phyloP scores from a whole-genome alignment of 2,113 vertebrate species.

The Tetrao urogallus region DNA sequence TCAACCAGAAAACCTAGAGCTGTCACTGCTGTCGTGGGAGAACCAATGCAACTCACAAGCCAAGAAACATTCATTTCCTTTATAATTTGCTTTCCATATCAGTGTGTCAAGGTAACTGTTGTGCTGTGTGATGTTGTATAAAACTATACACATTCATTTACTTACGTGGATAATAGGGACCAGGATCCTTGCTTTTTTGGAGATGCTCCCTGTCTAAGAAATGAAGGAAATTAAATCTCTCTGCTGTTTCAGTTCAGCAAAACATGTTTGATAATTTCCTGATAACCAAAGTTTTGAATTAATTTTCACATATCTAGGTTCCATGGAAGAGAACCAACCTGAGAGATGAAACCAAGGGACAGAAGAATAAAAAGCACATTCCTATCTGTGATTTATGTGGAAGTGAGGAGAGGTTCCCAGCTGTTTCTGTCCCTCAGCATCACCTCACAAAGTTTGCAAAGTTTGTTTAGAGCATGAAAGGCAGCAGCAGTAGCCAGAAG shows the following conservation, averaged over 20 bases:
- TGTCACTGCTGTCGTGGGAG: not conserved
- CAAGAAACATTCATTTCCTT: not conserved
- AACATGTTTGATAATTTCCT: not conserved
- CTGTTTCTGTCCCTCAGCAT: not conserved
- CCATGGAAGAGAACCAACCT: not conserved
- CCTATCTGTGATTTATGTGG: not conserved
- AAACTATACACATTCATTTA: not conserved
- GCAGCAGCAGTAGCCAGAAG: not conserved
- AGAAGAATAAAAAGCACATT: not conserved
- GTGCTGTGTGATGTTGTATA: not conserved
- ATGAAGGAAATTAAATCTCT: not conserved
- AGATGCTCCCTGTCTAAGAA: not conserved
- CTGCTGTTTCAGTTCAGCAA: not conserved
- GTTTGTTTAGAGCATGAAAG: not conserved
- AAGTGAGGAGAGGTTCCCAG: not conserved
- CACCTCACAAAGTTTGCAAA: not conserved
- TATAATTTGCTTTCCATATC: not conserved
- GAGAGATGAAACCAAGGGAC: rapidly evolving
- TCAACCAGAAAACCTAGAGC: not conserved
- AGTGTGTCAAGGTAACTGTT: not conserved
- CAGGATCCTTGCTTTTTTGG: not conserved
- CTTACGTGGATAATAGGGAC: not conserved
- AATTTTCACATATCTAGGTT: not conserved
- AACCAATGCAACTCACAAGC: not conserved
- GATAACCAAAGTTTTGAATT: not conserved